phyloP scores from a whole-genome alignment of 2,797 vertebrate species.

The Artibeus lituratus region DNA sequence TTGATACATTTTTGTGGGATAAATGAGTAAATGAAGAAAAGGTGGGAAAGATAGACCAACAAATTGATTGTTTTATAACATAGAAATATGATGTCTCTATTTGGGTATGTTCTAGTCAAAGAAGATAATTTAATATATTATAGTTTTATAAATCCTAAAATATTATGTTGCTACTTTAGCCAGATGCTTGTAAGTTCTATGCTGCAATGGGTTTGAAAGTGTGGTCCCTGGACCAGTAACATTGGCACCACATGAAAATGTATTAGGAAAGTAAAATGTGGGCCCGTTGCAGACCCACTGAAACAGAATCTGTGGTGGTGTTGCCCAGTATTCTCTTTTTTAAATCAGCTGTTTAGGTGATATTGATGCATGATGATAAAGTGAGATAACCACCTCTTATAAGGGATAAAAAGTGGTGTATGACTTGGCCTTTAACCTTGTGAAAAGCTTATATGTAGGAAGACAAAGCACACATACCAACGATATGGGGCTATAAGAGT shows the following conservation, averaged over 20 bases:
- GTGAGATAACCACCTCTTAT: neutral
- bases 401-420: neutral
- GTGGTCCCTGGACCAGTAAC: neutral
- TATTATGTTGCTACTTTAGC: neutral
- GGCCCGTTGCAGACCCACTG: neutral
- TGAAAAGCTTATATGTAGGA: neutral
- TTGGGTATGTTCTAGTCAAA: neutral
- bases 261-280: neutral
- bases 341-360: neutral
- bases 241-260: neutral
- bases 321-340: neutral
- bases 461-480: neutral
- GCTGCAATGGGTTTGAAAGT: neutral
- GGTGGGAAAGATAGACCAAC: neutral
- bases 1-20: neutral
- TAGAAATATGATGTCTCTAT: neutral
- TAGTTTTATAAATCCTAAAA: conserved; percentile 5
- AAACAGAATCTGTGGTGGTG: neutral
- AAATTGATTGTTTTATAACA: neutral
- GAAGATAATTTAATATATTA: neutral
- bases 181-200: neutral
- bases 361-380: neutral
- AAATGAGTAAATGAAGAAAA: neutral
- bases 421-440: neutral
- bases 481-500: neutral